phyloP scores from a whole-genome alignment of 37 sponge, comb jelly and placozoan genomes.

The Cliona cf. orientalis region DNA sequence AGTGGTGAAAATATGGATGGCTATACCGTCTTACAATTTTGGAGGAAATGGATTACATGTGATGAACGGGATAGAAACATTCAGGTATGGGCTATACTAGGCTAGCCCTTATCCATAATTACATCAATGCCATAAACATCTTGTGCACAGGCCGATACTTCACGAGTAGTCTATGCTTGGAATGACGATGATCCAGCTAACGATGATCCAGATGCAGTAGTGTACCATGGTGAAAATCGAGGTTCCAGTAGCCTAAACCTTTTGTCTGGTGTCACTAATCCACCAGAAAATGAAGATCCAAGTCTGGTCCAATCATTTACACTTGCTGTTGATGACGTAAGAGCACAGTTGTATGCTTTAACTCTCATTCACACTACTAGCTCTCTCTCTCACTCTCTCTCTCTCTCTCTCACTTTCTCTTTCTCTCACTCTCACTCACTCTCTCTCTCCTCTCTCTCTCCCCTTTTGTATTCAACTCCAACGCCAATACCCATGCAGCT shows the following conservation, averaged over 20 bases:
- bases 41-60: slow-evolving; percentile 33
- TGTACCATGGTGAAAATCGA: not conserved
- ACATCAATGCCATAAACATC: not conserved
- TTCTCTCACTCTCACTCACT: no score
- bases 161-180: slow-evolving; percentile 47
- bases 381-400: no score
- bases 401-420: no score
- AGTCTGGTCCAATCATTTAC: not conserved
- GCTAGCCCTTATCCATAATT: not conserved
- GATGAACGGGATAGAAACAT: slow-evolving; percentile 34
- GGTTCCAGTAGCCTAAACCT: slow-evolving; percentile 28
- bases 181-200: slow-evolving; percentile 7
- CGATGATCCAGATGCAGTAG: not conserved
- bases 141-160: slow-evolving; percentile 15
- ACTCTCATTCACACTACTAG: no score
- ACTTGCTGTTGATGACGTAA: slow-evolving; percentile 28
- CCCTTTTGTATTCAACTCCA: no score
- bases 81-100: not conserved
- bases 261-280: slow-evolving; percentile 41
- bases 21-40: slow-evolving; percentile 46
- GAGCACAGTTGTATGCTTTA: no score
- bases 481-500: no score
- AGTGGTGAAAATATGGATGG: slow-evolving; percentile 41
- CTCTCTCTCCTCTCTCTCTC: no score
- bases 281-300: no score